These are phyloP conservation scores for Prinia subflava DNA, from an alignment of 2,113 vertebrate species.

Conservation along the genomic window DNA sequence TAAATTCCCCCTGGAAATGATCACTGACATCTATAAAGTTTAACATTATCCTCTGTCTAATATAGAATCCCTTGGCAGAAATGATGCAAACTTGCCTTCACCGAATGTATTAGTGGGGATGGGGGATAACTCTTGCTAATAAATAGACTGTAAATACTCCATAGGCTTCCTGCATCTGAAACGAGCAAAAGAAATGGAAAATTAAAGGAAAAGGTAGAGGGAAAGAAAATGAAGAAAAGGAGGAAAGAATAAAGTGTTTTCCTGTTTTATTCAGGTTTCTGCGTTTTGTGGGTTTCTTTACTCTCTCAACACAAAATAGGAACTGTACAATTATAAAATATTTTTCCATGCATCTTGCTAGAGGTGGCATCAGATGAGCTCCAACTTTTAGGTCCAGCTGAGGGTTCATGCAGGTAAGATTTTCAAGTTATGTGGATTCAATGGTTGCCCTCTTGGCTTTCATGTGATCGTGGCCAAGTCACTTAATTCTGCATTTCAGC, in stretches of 20 bases:
- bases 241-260: not conserved
- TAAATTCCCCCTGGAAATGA: conserved; percentile 17
- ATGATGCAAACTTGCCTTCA: not conserved
- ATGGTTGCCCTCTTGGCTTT: not conserved
- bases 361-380: not conserved
- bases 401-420: not conserved
- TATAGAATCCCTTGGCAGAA: conserved; percentile 15
- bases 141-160: not conserved
- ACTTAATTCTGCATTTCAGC: not conserved
- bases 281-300: not conserved
- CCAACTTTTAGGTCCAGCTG: not conserved
- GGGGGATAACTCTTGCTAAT: not conserved
- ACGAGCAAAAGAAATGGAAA: not conserved
- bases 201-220: not conserved
- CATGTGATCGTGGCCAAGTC: not conserved
- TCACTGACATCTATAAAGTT: conserved; percentile 10
- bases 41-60: not conserved
- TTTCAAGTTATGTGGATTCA: not conserved
- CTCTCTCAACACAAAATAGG: not conserved
- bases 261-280: not conserved
- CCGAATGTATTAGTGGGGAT: not conserved
- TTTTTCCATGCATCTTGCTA: not conserved
- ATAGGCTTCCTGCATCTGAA: not conserved
- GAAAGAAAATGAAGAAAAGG: not conserved
- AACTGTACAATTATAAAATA: not conserved